Base-by-base conservation (phyloP, 2,888 invertebrate species). In the Oxycera nigricornis region DNA sequence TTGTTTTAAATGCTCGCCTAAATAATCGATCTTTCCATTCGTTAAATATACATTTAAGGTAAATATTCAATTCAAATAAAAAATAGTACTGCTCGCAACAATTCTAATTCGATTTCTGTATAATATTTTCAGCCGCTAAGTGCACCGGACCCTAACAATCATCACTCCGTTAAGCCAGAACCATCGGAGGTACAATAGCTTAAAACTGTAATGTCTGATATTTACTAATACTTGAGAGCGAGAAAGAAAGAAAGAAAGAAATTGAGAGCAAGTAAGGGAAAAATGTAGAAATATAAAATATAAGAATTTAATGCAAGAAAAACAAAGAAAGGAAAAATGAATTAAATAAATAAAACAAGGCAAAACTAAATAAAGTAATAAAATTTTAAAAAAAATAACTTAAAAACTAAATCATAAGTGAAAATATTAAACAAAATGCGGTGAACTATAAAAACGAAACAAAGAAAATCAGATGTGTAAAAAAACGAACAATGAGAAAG, bases 91-190 rank as follows among this genome's bases (percentile, higher is more conserved):
- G n/a, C n/a, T n/a, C n/a, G n/a, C n/a, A n/a, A n/a, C n/a, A n/a
- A n/a, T n/a, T n/a, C n/a, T n/a, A n/a, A n/a, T n/a, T n/a, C n/a
- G n/a, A n/a, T n/a, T n/a, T n/a, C n/a, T n/a, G n/a, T n/a, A n/a
- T n/a, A n/a, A n/a, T n/a, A n/a, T 79, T 88, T 87, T 52, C 89
- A 92, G 91, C 93, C 93, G 83, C 90, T 92, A 87, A 93, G 91
- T 89, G 91, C 92, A 84, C 90, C 92, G 84, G 93, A 93, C 87
- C 91, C 92, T 87, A 91, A 92, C 85, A 93, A 92, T 87, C 94
- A 93, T 87, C 91, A 92, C 88, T 82, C 92, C 83, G 85, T 87
- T 86, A 92, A 93, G 87, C 90, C 91, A 85, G 93, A 93, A 88
- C 91, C 92, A 85, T 92, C 93, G 82, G 93, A 94, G 89, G 92